Evolutionary conservation across 1,140 invertebrate species (phyloP).

Genomic region (Battus philenor): DNA sequence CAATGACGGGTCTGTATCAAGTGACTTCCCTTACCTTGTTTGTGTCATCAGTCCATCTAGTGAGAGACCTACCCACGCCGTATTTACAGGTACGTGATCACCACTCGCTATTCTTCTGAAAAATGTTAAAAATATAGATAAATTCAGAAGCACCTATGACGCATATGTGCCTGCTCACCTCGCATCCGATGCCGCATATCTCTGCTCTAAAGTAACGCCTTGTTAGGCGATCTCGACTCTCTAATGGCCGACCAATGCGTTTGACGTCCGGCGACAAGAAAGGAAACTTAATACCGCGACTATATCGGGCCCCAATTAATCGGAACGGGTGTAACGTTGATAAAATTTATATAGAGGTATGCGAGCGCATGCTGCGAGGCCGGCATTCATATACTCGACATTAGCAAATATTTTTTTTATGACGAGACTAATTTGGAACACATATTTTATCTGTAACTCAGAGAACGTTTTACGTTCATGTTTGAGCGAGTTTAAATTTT

Average conservation of each 20-base stretch:
- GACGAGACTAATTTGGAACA: background rate
- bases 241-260: background rate
- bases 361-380: background rate
- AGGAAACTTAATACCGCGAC: background rate
- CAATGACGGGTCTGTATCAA: no score
- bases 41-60: no score
- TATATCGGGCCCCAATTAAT: slow-evolving; percentile 1
- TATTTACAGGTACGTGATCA: no score
- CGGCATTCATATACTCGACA: background rate
- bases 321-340: background rate
- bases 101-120: no score
- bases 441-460: slow-evolving; percentile 1
- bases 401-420: background rate
- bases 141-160: no score
- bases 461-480: no score
- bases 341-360: slow-evolving; percentile 4
- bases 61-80: no score
- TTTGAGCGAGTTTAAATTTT: no score
- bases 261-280: slow-evolving; percentile 1
- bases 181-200: no score
- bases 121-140: no score
- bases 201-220: background rate
- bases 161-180: no score
- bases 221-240: background rate
- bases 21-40: no score